Evolutionary conservation across 2,888 invertebrate genomes (phyloP).

Genomic region (Sphaerophoria taeniata): DNA sequence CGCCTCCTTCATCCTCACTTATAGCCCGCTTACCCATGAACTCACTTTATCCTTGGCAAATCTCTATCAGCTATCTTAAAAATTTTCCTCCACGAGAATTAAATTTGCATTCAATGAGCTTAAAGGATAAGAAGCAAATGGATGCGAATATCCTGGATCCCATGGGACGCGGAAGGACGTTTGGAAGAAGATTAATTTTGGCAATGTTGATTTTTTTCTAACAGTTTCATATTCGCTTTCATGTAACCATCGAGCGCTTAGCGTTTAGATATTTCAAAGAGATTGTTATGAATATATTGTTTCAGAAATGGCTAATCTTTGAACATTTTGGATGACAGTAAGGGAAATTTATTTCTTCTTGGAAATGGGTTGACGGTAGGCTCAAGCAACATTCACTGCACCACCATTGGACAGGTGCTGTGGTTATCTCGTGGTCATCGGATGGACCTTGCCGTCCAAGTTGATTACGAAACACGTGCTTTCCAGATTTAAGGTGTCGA

Average conservation of each 20-base stretch:
- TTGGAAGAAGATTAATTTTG: slow-evolving; percentile 51
- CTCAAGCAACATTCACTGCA: slow-evolving; percentile 54
- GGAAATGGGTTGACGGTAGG: slow-evolving; percentile 4
- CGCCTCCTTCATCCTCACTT: background rate
- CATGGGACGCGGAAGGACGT: slow-evolving; percentile 33
- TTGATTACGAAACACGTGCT: slow-evolving; percentile 11
- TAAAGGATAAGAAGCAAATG: slow-evolving; percentile 72
- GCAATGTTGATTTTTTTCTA: slow-evolving; percentile 24
- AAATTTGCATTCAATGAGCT: slow-evolving; percentile 74
- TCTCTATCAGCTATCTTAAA: too few relatives aligned
- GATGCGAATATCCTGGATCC: slow-evolving; percentile 48
- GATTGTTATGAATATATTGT: slow-evolving; percentile 66
- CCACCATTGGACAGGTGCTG: background rate
- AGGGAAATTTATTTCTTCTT: slow-evolving; percentile 27
- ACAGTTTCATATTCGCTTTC: slow-evolving; percentile 4
- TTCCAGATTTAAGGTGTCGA: slow-evolving; percentile 16
- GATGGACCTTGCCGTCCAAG: slow-evolving; percentile 7
- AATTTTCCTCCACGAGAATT: slow-evolving; percentile 69
- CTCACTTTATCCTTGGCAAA: too few relatives aligned
- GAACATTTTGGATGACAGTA: slow-evolving; percentile 23
- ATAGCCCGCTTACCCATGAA: too few relatives aligned
- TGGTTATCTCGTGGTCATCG: slow-evolving; percentile 25
- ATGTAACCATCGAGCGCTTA: slow-evolving; percentile 24
- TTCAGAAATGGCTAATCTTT: slow-evolving; percentile 35
- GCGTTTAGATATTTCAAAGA: slow-evolving; percentile 59